phyloP scores from a whole-genome alignment of 1,140 invertebrate genomes.

The Meloidogyne chitwoodi region DNA sequence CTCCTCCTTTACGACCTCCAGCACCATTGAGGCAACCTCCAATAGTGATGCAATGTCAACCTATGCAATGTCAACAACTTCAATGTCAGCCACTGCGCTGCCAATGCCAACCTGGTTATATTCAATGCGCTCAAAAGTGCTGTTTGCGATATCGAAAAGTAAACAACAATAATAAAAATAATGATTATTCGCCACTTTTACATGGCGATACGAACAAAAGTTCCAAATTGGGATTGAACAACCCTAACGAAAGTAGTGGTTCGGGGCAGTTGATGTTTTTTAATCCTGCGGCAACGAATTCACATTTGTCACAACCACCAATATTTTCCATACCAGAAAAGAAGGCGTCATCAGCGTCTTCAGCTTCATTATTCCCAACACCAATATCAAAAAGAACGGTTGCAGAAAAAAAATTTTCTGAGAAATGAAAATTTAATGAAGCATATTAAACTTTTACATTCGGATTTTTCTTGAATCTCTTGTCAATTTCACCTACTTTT shows the following conservation, averaged over 20 bases:
- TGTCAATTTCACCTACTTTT: too few relatives aligned
- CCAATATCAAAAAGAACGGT: background rate
- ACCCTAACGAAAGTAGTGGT: background rate
- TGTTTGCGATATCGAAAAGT: constrained; percentile 19
- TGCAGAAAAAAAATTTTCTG: background rate
- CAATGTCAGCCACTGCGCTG: constrained; percentile 22
- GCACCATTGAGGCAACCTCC: background rate
- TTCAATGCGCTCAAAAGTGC: constrained; percentile 16
- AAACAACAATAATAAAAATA: constrained; percentile 4
- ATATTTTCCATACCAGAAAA: background rate
- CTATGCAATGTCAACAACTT: constrained; percentile 17
- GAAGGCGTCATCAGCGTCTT: background rate
- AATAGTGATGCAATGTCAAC: constrained; percentile 22
- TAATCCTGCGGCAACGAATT: background rate
- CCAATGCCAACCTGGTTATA: constrained; percentile 27
- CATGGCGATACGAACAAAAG: background rate
- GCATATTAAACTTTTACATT: background rate
- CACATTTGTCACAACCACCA: background rate
- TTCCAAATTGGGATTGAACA: background rate
- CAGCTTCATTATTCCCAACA: background rate
- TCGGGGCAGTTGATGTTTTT: background rate
- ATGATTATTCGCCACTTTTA: background rate
- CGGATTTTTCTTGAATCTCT: background rate
- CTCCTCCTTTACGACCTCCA: constrained; percentile 3
- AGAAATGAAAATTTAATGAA: background rate